Conservation (phyloP, 2,113 vertebrate species). For the Monarcha castaneiventris region DNA sequence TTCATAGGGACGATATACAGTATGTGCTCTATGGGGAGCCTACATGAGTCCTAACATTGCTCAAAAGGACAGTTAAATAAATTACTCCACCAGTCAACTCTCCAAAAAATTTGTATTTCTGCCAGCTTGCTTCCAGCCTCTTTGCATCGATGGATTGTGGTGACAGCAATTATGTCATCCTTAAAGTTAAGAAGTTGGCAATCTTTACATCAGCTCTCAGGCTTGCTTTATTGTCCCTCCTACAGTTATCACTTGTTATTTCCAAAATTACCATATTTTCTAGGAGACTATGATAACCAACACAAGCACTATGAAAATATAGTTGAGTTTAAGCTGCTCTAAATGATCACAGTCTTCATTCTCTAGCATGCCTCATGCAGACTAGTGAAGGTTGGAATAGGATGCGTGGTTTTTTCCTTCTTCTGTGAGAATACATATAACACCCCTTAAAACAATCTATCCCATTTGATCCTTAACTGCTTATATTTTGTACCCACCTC, state of each 20-base stretch:
- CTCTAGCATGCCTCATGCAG: slow-evolving; percentile 12
- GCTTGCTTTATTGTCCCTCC: slow-evolving; percentile 39
- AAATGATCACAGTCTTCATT: neutral
- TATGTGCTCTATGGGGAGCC: slow-evolving; percentile 24
- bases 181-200: slow-evolving; percentile 40
- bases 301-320: neutral
- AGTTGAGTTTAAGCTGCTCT: neutral
- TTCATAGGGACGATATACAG: slow-evolving; percentile 43
- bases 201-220: slow-evolving; percentile 45
- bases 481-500: neutral
- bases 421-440: neutral
- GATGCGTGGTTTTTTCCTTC: neutral
- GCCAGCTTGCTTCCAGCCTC: slow-evolving; percentile 46
- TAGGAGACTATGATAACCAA: slow-evolving; percentile 23
- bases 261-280: slow-evolving; percentile 14
- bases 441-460: neutral
- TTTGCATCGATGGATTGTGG: slow-evolving; percentile 17
- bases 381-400: neutral
- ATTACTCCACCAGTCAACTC: slow-evolving; percentile 53
- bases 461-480: neutral
- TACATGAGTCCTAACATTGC: slow-evolving; percentile 28
- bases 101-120: slow-evolving; percentile 44
- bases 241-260: slow-evolving; percentile 51
- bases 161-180: slow-evolving; percentile 64
- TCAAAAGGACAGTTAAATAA: slow-evolving; percentile 58